phyloP scores from a whole-genome alignment of 2,113 vertebrate species.

The Anseranas semipalmata region DNA sequence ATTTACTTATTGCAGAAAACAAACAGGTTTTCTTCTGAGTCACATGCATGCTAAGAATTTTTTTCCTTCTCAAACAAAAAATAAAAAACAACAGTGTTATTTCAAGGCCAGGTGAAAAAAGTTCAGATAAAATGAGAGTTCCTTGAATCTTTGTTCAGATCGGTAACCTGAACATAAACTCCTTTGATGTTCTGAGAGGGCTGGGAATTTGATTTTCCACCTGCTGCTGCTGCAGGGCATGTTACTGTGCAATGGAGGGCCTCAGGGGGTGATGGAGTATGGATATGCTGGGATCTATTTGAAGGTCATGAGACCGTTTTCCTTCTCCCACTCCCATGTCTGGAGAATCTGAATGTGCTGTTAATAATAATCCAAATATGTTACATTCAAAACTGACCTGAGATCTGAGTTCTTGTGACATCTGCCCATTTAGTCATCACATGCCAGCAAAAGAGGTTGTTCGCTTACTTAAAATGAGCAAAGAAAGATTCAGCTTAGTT shows the following conservation, averaged over 20 bases:
- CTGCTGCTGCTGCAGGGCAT: not conserved
- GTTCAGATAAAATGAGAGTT: not conserved
- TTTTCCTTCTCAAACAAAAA: constrained; percentile 25
- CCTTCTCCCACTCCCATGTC: not conserved
- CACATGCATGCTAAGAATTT: not conserved
- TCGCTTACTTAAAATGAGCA: not conserved
- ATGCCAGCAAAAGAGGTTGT: not conserved
- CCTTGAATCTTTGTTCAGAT: not conserved
- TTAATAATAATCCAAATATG: not conserved
- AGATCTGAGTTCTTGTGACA: not conserved
- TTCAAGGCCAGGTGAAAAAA: not conserved
- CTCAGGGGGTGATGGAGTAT: not conserved
- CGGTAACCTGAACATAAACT: not conserved
- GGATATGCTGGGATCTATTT: not conserved
- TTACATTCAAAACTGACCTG: not conserved
- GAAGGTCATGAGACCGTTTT: not conserved
- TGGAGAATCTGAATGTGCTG: not conserved
- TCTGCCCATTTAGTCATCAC: not conserved
- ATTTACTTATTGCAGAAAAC: constrained; percentile 31
- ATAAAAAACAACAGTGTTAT: constrained; percentile 13
- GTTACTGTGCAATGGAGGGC: not conserved
- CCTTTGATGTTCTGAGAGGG: not conserved
- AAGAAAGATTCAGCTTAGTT: not conserved
- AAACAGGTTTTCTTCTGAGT: constrained; percentile 60
- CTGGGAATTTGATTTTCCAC: constrained; percentile 10